Percentiles rank a stretch among this genome's conserved stretches.
Evolutionary conservation across 2,888 invertebrate genomes (phyloP).

Genomic region (Thera obeliscata): DNA sequence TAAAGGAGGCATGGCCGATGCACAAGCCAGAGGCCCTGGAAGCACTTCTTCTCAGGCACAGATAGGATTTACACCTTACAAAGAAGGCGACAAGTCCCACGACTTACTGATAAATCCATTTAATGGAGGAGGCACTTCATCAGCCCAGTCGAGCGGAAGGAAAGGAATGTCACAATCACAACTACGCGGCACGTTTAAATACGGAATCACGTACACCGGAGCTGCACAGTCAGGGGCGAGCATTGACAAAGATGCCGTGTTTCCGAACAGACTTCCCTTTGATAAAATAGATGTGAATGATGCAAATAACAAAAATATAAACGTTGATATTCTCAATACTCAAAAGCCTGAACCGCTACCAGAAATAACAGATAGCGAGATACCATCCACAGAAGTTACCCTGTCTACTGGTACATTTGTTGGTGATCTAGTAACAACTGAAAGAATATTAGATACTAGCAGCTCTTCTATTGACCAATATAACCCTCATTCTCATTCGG

Average conservation of each 20-base stretch:
- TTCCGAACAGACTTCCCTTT: conserved; percentile 70
- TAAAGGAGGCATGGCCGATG: conserved; percentile 93
- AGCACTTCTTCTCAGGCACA: conserved; percentile 95
- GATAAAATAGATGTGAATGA: conserved; percentile 77
- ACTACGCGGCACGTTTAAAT: conserved; percentile 91
- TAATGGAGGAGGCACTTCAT: conserved; percentile 90
- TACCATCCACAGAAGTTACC: conserved; percentile 32
- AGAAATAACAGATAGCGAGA: conserved; percentile 36
- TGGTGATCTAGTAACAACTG: conserved; percentile 48
- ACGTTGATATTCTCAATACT: conserved; percentile 57
- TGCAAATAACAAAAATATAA: conserved; percentile 70
- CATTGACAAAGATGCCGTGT: conserved; percentile 82
- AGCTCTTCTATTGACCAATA: conserved; percentile 37
- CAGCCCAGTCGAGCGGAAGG: conserved; percentile 90
- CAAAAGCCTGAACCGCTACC: conserved; percentile 39
- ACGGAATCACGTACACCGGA: conserved; percentile 90
- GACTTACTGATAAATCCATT: conserved; percentile 83
- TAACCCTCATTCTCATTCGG: conserved; percentile 65
- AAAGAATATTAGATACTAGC: conserved; percentile 49
- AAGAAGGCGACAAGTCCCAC: conserved; percentile 84
- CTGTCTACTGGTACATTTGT: conserved; percentile 46
- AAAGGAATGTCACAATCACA: conserved; percentile 93
- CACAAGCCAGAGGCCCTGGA: conserved; percentile 93
- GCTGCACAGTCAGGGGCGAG: conserved; percentile 94
- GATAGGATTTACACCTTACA: conserved; percentile 92